phyloP scores from a whole-genome alignment of 2,797 vertebrate genomes.

The Gila robusta region DNA sequence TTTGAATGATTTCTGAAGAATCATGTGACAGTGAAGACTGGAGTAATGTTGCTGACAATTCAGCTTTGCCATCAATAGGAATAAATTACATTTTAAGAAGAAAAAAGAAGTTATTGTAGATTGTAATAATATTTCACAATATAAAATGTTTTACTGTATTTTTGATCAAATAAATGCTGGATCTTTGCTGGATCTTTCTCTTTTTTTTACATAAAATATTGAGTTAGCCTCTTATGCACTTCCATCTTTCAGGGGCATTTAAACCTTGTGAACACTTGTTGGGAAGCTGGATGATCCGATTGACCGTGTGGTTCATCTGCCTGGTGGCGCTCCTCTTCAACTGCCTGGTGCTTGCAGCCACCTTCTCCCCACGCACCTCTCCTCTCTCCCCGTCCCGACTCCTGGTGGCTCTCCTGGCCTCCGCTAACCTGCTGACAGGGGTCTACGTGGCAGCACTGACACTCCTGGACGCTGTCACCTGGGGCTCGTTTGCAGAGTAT shows the following conservation, averaged over 20 bases:
- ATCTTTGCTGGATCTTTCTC: too few relatives aligned
- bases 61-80: neutral
- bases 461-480: slow-evolving; percentile 89
- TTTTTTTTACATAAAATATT: neutral
- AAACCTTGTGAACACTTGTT: slow-evolving; percentile 96
- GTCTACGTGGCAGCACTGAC: slow-evolving; percentile 90
- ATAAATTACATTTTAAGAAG: neutral
- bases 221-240: neutral
- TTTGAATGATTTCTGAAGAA: neutral
- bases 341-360: slow-evolving; percentile 88
- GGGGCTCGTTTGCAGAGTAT: slow-evolving; percentile 93
- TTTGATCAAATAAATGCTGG: too few relatives aligned
- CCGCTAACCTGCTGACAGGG: slow-evolving; percentile 93
- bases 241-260: slow-evolving; percentile 86
- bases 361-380: slow-evolving; percentile 80
- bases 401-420: slow-evolving; percentile 90
- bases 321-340: slow-evolving; percentile 93
- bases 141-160: too few relatives aligned
- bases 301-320: slow-evolving; percentile 99
- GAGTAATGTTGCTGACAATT: neutral
- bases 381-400: slow-evolving; percentile 83
- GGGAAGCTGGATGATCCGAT: slow-evolving; percentile 99
- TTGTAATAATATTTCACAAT: too few relatives aligned
- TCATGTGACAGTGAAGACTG: neutral
- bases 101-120: neutral